These are phyloP conservation scores for Zootoca vivipara DNA, from an alignment of 2,113 vertebrate species.

Conservation along the genomic window DNA sequence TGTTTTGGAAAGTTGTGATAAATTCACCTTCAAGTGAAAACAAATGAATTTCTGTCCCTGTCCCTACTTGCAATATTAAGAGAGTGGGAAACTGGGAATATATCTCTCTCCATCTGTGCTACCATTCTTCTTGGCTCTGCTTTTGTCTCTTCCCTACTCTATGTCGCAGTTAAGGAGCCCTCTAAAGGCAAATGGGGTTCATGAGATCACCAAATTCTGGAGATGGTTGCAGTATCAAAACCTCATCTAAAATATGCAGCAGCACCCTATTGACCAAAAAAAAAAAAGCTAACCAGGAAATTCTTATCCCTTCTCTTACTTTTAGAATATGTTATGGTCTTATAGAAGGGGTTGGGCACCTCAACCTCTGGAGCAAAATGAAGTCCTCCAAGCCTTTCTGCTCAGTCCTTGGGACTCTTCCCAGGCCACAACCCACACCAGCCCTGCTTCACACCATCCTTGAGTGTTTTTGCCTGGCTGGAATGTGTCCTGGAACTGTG, in stretches of 20 bases:
- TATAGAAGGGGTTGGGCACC: not conserved
- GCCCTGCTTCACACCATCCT: too few relatives aligned
- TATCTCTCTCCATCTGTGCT: not conserved
- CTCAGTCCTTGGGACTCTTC: too few relatives aligned
- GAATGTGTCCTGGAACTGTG: too few relatives aligned
- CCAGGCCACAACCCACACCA: too few relatives aligned
- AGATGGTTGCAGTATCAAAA: not conserved
- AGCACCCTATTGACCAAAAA: not conserved
- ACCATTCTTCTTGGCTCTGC: not conserved
- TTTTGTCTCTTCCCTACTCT: not conserved
- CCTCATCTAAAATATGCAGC: not conserved
- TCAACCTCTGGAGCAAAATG: too few relatives aligned
- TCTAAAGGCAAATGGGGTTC: not conserved
- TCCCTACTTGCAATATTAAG: not conserved
- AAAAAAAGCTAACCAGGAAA: not conserved
- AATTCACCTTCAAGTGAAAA: too few relatives aligned
- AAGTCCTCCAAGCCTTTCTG: too few relatives aligned
- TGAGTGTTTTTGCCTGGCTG: too few relatives aligned
- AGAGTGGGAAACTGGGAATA: not conserved
- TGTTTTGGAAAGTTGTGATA: too few relatives aligned
- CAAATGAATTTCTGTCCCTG: slow-evolving; percentile 27
- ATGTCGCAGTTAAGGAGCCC: too few relatives aligned
- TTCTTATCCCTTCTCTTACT: not conserved
- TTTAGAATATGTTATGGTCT: not conserved
- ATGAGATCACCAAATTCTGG: not conserved